Percentiles rank a stretch among this genome's conserved stretches.
Conservation (phyloP, 1,140 invertebrate species). For the Drosophila chauvacae region DNA sequence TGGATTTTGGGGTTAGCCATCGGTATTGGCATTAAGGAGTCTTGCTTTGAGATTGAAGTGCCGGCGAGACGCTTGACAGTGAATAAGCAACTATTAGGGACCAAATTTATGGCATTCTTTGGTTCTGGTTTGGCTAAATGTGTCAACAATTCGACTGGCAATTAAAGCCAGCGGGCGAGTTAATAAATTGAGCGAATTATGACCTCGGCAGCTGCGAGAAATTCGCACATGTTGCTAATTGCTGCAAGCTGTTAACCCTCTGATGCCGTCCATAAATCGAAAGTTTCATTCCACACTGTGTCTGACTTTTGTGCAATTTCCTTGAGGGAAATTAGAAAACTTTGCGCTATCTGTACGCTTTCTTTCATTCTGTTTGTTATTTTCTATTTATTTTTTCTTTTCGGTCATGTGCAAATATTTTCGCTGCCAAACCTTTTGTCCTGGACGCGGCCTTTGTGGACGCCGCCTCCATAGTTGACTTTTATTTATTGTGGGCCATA, state of each 20-base stretch:
- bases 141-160: constrained; percentile 56
- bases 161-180: constrained; percentile 59
- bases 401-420: constrained; percentile 65
- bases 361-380: constrained; percentile 15
- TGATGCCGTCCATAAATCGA: constrained; percentile 50
- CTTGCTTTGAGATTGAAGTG: constrained; percentile 8
- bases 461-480: constrained; percentile 25
- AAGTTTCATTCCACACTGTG: constrained; percentile 60
- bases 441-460: constrained; percentile 17
- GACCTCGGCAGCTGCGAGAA: constrained; percentile 25
- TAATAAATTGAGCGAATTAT: constrained; percentile 47
- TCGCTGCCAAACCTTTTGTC: constrained; percentile 60
- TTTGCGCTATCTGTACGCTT: constrained; percentile 51
- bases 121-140: constrained; percentile 44
- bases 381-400: constrained; percentile 19
- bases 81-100: constrained; percentile 25
- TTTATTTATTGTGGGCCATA: constrained; percentile 60
- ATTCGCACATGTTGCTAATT: constrained; percentile 42
- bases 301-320: constrained; percentile 55
- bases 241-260: constrained; percentile 43
- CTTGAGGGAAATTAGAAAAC: constrained; percentile 78
- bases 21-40: background rate
- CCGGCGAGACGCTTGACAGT: constrained; percentile 52
- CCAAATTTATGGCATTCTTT: constrained; percentile 44
- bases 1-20: constrained; percentile 4